These are phyloP conservation scores for Probosciger aterrimus DNA, from an alignment of 2,113 vertebrate genomes.

Conservation along the genomic window DNA sequence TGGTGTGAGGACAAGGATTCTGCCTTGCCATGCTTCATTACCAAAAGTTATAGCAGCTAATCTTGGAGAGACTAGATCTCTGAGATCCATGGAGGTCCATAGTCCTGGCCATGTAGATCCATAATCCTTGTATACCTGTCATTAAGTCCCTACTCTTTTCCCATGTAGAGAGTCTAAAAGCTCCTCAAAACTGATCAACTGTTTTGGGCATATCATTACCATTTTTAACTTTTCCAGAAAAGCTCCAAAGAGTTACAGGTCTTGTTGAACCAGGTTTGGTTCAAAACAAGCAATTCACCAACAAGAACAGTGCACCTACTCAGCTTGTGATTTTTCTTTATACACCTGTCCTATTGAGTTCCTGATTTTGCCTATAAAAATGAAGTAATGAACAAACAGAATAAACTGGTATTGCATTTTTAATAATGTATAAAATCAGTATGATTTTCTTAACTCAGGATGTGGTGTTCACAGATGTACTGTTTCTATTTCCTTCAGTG, in stretches of 20 bases:
- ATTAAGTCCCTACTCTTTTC: not conserved
- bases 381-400: not conserved
- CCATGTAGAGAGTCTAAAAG: not conserved
- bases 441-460: not conserved
- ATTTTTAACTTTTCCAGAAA: not conserved
- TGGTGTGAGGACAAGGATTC: not conserved
- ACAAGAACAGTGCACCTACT: not conserved
- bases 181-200: not conserved
- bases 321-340: not conserved
- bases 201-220: not conserved
- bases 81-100: not conserved
- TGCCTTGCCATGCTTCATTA: rapidly evolving
- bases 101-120: not conserved
- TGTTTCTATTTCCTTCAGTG: not conserved
- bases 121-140: not conserved
- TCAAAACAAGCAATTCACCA: not conserved
- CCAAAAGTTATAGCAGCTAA: not conserved
- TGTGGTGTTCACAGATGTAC: not conserved
- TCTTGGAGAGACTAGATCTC: not conserved
- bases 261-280: not conserved
- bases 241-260: not conserved
- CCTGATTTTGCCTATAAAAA: not conserved
- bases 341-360: not conserved
- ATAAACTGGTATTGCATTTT: not conserved
- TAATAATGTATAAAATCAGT: not conserved